Percentiles rank a stretch among this genome's conserved stretches.
phyloP scores from a whole-genome alignment of 2,888 invertebrate species.

The Leucoma salicis region DNA sequence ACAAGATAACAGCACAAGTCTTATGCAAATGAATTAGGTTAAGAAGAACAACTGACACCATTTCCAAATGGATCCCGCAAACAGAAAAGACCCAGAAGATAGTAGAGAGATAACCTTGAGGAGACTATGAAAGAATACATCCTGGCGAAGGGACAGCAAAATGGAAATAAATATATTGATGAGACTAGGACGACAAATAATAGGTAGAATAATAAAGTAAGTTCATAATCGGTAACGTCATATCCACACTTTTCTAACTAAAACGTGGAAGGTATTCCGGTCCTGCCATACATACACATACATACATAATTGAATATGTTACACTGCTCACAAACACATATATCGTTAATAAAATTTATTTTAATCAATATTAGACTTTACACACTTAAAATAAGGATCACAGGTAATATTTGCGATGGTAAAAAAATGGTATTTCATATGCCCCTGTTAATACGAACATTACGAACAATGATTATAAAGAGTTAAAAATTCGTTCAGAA shows the following conservation, averaged over 20 bases:
- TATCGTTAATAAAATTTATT: background rate
- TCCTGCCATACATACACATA: constrained; percentile 23
- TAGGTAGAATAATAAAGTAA: too few relatives aligned
- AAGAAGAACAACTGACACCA: too few relatives aligned
- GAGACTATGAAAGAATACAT: too few relatives aligned
- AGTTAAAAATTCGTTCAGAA: constrained; percentile 9
- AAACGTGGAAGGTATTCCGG: constrained; percentile 46
- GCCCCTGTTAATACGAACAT: constrained; percentile 8
- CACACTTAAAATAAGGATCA: accelerated
- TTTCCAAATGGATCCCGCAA: too few relatives aligned
- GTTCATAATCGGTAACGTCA: too few relatives aligned
- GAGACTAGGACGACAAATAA: too few relatives aligned
- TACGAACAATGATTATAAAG: constrained; percentile 12
- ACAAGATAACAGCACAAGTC: too few relatives aligned
- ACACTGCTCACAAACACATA: constrained; percentile 11
- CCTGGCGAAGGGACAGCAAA: too few relatives aligned
- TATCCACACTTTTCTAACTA: constrained; percentile 21
- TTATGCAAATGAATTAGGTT: too few relatives aligned
- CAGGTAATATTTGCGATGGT: background rate
- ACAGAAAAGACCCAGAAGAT: too few relatives aligned
- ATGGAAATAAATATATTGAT: too few relatives aligned
- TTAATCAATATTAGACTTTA: constrained; percentile 11
- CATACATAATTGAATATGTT: constrained; percentile 20
- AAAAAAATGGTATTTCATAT: constrained; percentile 9
- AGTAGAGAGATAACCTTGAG: too few relatives aligned